These are phyloP conservation scores for Anastatus disparis DNA, from an alignment of 1,140 invertebrate species.

Conservation along the genomic window DNA sequence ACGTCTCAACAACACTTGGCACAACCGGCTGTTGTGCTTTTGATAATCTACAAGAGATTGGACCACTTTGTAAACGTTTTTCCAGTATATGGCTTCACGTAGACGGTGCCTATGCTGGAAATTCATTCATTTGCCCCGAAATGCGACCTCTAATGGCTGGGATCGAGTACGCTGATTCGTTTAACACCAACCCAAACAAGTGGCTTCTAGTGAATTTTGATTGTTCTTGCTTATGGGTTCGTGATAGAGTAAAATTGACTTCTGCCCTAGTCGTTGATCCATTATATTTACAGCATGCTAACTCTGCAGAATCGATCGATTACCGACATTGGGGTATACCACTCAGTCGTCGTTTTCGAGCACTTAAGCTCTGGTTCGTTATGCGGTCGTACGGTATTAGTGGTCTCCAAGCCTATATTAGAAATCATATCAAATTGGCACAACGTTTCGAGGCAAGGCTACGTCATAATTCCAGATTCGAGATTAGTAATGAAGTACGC, in stretches of 20 bases:
- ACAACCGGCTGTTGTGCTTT: conserved; percentile 86
- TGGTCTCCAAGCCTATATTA: conserved; percentile 84
- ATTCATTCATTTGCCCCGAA: conserved; percentile 86
- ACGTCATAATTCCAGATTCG: conserved; percentile 80
- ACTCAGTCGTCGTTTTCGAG: conserved; percentile 84
- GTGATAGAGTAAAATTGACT: conserved; percentile 88
- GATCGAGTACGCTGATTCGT: conserved; percentile 87
- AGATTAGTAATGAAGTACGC: conserved; percentile 85
- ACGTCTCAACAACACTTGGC: conserved; percentile 83
- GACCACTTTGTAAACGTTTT: conserved; percentile 76
- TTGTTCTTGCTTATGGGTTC: conserved; percentile 91
- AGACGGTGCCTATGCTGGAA: conserved; percentile 86
- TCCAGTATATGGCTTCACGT: conserved; percentile 78
- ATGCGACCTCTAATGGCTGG: conserved; percentile 79
- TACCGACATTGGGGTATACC: conserved; percentile 93
- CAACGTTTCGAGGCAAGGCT: conserved; percentile 86
- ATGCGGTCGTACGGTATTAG: conserved; percentile 84
- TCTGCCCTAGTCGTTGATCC: conserved; percentile 95
- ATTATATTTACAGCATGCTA: conserved; percentile 86
- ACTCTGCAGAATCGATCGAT: conserved; percentile 82
- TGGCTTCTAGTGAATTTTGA: conserved; percentile 92
- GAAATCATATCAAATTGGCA: conserved; percentile 88
- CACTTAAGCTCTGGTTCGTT: conserved; percentile 91
- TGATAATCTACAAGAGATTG: conserved; percentile 84
- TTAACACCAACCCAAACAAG: conserved; percentile 95